A percentile compares a stretch with the other conserved stretches of the same genome.
These are phyloP conservation scores for Gadopsis bispinosus DNA, from an alignment of 2,797 vertebrate genomes.

Conservation along the genomic window DNA sequence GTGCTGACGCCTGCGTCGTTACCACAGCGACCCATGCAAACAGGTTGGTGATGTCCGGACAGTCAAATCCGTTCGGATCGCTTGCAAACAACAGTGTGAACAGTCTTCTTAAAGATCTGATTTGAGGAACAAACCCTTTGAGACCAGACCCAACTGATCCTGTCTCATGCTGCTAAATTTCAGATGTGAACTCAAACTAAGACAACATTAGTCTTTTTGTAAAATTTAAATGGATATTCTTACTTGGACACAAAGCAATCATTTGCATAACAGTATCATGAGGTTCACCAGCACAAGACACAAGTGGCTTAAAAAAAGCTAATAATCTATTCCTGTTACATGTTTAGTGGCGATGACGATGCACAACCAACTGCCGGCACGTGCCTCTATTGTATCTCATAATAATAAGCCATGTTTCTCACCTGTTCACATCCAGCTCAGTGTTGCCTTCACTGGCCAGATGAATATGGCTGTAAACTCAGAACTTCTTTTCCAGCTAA, in stretches of 20 bases:
- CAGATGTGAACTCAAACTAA: not conserved
- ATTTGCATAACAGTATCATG: not conserved
- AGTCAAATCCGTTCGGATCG: no score
- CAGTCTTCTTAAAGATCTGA: no score
- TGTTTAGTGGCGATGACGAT: not conserved
- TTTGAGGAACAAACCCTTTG: no score
- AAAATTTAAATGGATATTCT: not conserved
- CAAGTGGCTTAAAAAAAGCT: not conserved
- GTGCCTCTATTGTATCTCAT: not conserved
- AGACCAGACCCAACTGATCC: not conserved
- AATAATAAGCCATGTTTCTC: not conserved
- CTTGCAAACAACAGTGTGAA: no score
- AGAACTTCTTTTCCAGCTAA: not conserved
- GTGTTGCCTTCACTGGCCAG: not conserved
- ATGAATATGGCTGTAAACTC: not conserved
- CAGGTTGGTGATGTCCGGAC: no score
- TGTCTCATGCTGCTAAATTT: not conserved
- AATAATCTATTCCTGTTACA: not conserved
- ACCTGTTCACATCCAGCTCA: not conserved
- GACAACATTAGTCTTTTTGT: not conserved
- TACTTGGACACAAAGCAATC: not conserved
- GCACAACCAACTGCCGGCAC: not conserved
- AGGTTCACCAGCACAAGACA: not conserved
- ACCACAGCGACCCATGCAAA: no score
- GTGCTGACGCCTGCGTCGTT: no score